Conservation (phyloP, 1,140 invertebrate species). For the Drosophila malerkotliana region DNA sequence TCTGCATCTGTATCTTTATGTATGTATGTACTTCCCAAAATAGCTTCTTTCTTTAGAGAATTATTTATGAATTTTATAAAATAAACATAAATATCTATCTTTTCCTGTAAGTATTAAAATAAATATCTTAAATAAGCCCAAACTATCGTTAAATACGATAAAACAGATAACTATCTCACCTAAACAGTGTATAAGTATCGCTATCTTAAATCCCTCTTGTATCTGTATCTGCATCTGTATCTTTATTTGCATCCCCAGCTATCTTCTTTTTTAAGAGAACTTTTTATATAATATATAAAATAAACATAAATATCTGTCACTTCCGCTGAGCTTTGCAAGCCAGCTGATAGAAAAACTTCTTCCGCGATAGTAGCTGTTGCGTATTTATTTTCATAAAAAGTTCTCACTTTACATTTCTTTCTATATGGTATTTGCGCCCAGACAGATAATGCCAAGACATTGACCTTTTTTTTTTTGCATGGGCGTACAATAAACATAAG, state of each 20-base stretch:
- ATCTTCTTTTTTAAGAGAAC: slow-evolving; percentile 22
- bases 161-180: too few relatives aligned
- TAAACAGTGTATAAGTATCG: background rate
- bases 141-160: too few relatives aligned
- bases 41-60: too few relatives aligned
- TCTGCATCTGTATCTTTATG: too few relatives aligned
- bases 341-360: slow-evolving; percentile 2
- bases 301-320: slow-evolving; percentile 27
- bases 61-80: too few relatives aligned
- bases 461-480: slow-evolving; percentile 41
- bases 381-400: slow-evolving; percentile 23
- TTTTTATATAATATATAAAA: background rate
- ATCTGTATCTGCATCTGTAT: slow-evolving; percentile 23
- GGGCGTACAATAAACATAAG: slow-evolving; percentile 12
- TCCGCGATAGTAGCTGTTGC: slow-evolving; percentile 25
- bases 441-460: slow-evolving; percentile 35
- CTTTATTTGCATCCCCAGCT: slow-evolving; percentile 31
- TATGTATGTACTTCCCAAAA: too few relatives aligned
- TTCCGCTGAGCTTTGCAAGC: slow-evolving; percentile 24
- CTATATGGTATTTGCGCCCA: slow-evolving; percentile 1
- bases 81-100: too few relatives aligned
- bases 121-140: too few relatives aligned
- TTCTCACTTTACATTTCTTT: slow-evolving; percentile 7
- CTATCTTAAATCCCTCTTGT: slow-evolving; percentile 25
- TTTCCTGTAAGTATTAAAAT: too few relatives aligned